Evolutionary conservation across 2,888 invertebrate genomes (phyloP), one percentile per base, ranked within the genome.

Genomic region (Chaitophorus viminalis): DNA sequence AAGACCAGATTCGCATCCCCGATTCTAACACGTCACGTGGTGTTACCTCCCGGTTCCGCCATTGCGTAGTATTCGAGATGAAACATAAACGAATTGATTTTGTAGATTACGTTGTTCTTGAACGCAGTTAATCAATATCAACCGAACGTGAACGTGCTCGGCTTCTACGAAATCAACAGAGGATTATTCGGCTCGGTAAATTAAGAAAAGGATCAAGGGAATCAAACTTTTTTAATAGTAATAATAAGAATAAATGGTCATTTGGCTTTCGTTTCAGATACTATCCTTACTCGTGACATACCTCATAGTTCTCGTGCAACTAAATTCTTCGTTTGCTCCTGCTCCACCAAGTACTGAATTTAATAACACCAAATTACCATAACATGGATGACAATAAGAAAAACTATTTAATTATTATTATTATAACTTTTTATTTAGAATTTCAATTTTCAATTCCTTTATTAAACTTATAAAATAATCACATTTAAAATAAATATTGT

Each of bases 401-500:
- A 33, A 18, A 54, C 33, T 5, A 79, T 36, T 46, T 46, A 76
- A n/a, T 39, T 52, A 54, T 39, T 33, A 60, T 83, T 60, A 33
- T 82, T 82, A 29, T 83, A 21, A 75, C 52, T 74, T 74, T 39
- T 31, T 84, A 54, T 72, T 84, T 77, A 77, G 29, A 76, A 84
- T 84, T 84, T 77, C 29, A 77, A 84, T 65, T 76, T 84, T 31
- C 75, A 84, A 68, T 84, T 84, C 46, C 76, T 84, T 84, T 81
- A 81, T 65, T 78, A 70, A 14, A 74, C 39, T 87, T 86, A 87
- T 5, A 86, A 87, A 79, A 70, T 78, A 87, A 87, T 74, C 72
- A 87, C 79, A 72, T 78, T 18, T 78, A 87, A 87, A 87, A 79
- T 72, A 60, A 81, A 87, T 87, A 74, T 81, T n/a, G 87, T 87